Conservation (phyloP, 2,113 vertebrate species). For the Pygoscelis antarcticus region DNA sequence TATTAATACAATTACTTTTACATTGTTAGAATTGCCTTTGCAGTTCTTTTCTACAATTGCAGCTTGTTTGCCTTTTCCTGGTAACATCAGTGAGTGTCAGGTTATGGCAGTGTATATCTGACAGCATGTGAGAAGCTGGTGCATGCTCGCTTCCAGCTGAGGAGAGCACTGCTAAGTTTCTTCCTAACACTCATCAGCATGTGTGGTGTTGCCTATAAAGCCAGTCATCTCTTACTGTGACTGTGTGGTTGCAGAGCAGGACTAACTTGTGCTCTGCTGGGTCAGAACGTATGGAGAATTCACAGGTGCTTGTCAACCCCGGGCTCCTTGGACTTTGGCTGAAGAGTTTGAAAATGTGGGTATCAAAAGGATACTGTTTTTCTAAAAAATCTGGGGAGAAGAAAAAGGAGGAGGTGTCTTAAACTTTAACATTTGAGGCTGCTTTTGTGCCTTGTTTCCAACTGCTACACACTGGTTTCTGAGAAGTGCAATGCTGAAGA, state of each 20-base stretch:
- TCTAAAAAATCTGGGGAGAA: background rate
- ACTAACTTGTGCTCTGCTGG: background rate
- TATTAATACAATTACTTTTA: background rate
- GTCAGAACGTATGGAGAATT: rapidly evolving
- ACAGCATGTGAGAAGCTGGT: background rate
- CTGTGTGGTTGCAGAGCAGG: background rate
- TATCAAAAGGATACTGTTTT: background rate
- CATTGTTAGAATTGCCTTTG: background rate
- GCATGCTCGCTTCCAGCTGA: background rate
- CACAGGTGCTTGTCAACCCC: background rate
- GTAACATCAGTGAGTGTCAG: background rate
- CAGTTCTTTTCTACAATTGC: background rate
- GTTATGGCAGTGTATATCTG: background rate
- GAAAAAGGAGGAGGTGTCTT: background rate
- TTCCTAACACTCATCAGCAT: background rate
- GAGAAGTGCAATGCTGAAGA: background rate
- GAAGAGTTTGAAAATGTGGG: background rate
- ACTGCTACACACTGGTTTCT: background rate
- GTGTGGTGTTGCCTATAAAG: background rate
- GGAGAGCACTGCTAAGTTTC: background rate
- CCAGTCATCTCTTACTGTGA: background rate
- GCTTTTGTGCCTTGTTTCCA: background rate
- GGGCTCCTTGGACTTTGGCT: background rate
- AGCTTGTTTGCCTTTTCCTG: background rate
- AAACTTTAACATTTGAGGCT: background rate